Evolutionary conservation across 2,113 vertebrate genomes (phyloP), one percentile per base, ranked within the genome.

Genomic region (Strigops habroptila): DNA sequence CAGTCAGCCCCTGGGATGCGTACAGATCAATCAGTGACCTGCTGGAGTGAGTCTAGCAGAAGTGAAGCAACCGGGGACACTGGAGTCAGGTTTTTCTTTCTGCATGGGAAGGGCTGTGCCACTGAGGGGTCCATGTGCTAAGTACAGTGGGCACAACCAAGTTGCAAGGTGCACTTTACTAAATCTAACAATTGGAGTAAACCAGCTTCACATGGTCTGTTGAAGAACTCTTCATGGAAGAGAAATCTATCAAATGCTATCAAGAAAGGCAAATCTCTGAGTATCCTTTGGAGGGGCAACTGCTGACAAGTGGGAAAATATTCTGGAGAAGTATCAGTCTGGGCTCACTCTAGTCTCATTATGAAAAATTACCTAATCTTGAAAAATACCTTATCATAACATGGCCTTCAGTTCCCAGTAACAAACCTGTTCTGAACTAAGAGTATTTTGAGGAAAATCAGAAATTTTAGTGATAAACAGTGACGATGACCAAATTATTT

Each of bases 81-180:
- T 43, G 46, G 18, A n/a, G 17, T 1, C 1, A 4, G 10, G 33
- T 16, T 53, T 46, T 60, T 39, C 52, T 37, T 39, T 60, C 55
- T 35, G 18, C 14, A 18, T 10, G 28, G 55, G 49, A 28, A n/a
- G 2, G 15, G 37, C 19, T 53, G 37, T 35, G 31, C 43, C 41
- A 5, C 14, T 27, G 18, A 46, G 31, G 24, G 7, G 27, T 6
- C 28, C 17, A 13, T 33, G 19, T 28, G 27, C 31, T 14, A 27
- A 18, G 39, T 10, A 30, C 10, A 60, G 14, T 0, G 10, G 21
- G 12, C 3, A 0, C 23, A 19, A 49, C 10, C 27, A 55, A 12
- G 4, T 19, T 9, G 0, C 1, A 65, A 49, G 7, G 60, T 43
- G 16, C 21, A 15, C 10, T 43, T 18, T 5, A 19, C 44, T 12